Evolutionary conservation across 2,888 invertebrate genomes (phyloP), one percentile per base, ranked within the genome.

Genomic region (Charanyca ferruginea): DNA sequence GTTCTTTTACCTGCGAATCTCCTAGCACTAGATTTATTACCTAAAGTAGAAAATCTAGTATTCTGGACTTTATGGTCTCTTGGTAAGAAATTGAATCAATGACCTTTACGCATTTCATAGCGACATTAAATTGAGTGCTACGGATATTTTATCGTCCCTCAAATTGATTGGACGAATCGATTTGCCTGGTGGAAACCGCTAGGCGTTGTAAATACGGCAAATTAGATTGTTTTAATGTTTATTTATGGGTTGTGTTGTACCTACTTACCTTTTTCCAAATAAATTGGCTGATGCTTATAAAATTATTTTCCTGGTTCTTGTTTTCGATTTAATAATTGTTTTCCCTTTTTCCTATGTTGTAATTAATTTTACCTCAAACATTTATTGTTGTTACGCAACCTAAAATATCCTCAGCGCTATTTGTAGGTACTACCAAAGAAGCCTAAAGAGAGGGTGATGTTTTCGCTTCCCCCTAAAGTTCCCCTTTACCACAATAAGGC

Each of bases 141-240:
- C 54, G 45, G 66, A 71, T 66, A 51, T 59, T 71, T 62, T 71
- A 77, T 63, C 47, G 71, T 72, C 48, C 32, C 47, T 71, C 51
- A 57, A 76, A 71, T 76, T 60, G 66, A 76, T 76, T 72, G 72
- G 58, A 23, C 48, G 61, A 52, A 62, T 71, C 58, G 59, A 60
- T 49, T 57, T 38, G 57, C 51, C 49, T 52, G 54, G 20, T 32
- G 18, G 45, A 54, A 54, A 51, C 45, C 18, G 52, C 47, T 41
- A 38, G 38, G 16, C 51, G 44, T 51, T 48, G 60, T 61, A 45
- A 57, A 62, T 62, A 20, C 9, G 20, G 23, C 11, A 62, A 68
- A 68, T 73, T 68, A 44, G n/a, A 74, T 62, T 58, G 45, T 68
- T 62, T 60, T 9, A 3, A 38, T 2, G 42, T 51, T 51, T 69